Base-by-base conservation (phyloP, 2,113 vertebrate genomes). In the Peromyscus polionotus region DNA sequence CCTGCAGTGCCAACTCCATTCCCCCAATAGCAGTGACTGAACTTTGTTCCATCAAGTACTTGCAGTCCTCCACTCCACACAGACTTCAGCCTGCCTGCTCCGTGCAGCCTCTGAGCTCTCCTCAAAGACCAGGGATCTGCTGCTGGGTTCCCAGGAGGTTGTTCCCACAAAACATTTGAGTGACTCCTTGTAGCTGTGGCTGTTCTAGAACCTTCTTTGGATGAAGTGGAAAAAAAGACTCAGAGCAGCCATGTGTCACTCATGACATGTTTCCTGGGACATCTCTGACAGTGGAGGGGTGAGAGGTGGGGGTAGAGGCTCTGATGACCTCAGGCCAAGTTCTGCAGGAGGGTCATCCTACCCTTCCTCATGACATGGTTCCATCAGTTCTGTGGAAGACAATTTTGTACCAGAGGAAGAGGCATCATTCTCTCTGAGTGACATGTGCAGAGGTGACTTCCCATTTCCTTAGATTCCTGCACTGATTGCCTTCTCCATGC, bases 401-500 rank as follows among this genome's bases (percentile, higher is more conserved):
- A 9, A 7, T 22, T 1, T 10, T 72, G 3, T 16, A 72, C 2
- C 31, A 72, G 67, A 39, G 86, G 13, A 88, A 39, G 13, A 54
- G 85, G 1, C 45, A 36, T 70, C 28, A n/a, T 1, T 33, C 9
- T n/a, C 45, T 11, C 20, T 13, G 10, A 87, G 28, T 68, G 31
- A 54, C 65, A 42, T 42, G 22, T 14, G 28, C 11, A 70, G 33
- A 70, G 17, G 5, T 2, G 0, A 14, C 59, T 86, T 90, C 65
- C 33, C 59, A 48, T 65, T 84, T 33, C 22, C 26, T 94, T 42
- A 24, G 39, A 51, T 79, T 86, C 54, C 31, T 28, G 7, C 42
- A 9, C 4, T 10, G 4, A 26, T 1, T 6, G 7, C 42, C 28
- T 80, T 24, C n/a, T 54, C 16, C 20, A 22, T 1, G 26, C 1